Base-by-base conservation (phyloP, 2,113 vertebrate genomes). In the Syngnathus floridae region DNA sequence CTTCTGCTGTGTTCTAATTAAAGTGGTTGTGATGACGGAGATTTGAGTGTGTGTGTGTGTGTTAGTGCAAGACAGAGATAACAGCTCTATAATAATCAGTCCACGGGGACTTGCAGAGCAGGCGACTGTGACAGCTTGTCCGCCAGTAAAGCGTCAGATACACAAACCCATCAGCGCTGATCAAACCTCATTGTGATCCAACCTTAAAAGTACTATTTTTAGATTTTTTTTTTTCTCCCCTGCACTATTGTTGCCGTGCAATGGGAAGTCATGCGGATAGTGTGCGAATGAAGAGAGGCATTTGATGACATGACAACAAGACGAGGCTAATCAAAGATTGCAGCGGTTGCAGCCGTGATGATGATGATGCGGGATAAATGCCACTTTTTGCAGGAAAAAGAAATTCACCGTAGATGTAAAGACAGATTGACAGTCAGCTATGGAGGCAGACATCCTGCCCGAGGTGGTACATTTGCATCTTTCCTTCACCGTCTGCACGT, bases 1-100 rank as follows among this genome's bases (percentile, higher is more conserved):
- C 51, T 67, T 77, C 58, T 72, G 35, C 51, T 21, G 62, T 70
- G 63, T 81, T 81, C 76, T 84, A 82, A 88, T 88, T 87, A 86
- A 86, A 86, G 78, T 82, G 75, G 72, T 69, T 77, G 78, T 70
- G 78, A 84, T 87, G 83, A 84, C 65, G 83, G 73, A 77, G 67
- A 76, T 78, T 62, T 60, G 72, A 69, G 79, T 80, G 64, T 71
- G 71, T 69, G 74, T 17, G 40, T 63, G 31, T 21, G 31, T 22
- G 73, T 49, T 37, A 37, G 63, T 35, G 62, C 21, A 55, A 36
- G 54, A 69, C 54, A 60, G 70, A 72, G 77, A 86, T 83, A 85
- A 81, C 76, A 68, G 69, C 78, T 80, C 76, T 80, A 84, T 86
- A 82, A 84, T 86, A 84, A 82, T 84, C 78, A 84, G 81, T 82